phyloP scores from a whole-genome alignment of 2,797 vertebrate species.

The Emys orbicularis region DNA sequence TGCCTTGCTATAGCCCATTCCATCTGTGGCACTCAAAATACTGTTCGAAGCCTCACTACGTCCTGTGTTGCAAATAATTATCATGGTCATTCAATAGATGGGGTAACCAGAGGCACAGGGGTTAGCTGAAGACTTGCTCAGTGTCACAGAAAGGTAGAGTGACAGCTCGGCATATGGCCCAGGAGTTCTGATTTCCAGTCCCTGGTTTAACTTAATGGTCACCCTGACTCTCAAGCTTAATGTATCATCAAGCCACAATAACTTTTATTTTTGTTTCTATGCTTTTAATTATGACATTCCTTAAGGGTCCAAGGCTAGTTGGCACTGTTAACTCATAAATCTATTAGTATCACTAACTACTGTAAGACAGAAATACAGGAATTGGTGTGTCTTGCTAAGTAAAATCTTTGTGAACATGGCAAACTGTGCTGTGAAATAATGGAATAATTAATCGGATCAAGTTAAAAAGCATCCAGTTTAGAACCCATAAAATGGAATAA shows the following conservation, averaged over 20 bases:
- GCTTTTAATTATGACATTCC: background rate
- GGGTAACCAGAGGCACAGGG: background rate
- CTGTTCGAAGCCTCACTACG: background rate
- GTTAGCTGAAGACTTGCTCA: background rate
- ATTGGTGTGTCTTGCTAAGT: background rate
- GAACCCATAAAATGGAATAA: background rate
- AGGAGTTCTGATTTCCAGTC: background rate
- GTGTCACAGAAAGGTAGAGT: background rate
- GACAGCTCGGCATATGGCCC: background rate
- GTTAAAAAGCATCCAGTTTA: background rate
- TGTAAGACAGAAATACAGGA: background rate
- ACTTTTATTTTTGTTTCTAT: background rate
- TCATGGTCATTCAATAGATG: background rate
- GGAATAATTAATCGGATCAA: background rate
- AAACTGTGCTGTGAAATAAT: background rate
- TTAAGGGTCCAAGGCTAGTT: background rate
- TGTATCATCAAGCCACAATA: background rate
- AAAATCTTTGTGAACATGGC: background rate
- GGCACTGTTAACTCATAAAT: background rate
- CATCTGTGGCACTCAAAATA: background rate
- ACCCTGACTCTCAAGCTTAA: background rate
- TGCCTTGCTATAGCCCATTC: background rate
- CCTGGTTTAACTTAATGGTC: background rate
- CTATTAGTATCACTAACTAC: background rate
- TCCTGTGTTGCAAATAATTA: background rate